These are phyloP conservation scores for Acanthosepion esculentum DNA, from an alignment of 2,888 invertebrate genomes.

Conservation along the genomic window DNA sequence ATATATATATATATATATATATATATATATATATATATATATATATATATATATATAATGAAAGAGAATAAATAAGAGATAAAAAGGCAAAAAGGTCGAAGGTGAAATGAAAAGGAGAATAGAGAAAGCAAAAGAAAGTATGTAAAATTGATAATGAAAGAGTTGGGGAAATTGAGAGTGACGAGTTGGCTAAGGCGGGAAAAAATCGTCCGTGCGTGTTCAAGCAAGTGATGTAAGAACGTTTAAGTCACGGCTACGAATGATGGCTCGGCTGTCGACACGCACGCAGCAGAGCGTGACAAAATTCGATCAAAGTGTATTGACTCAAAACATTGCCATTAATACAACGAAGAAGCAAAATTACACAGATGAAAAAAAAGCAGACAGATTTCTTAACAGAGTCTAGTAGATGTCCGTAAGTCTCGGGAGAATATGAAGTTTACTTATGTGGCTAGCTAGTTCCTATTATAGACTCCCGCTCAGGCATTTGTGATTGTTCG, in stretches of 20 bases:
- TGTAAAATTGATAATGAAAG: not conserved
- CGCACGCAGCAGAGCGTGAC: not conserved
- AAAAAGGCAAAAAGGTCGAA: not conserved
- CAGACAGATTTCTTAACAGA: not conserved
- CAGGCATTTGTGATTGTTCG: too few species aligned
- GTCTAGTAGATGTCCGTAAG: too few species aligned
- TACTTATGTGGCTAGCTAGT: too few species aligned
- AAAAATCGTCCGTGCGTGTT: not conserved
- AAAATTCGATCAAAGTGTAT: not conserved
- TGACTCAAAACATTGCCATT: constrained; percentile 13
- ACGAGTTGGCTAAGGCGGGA: not conserved
- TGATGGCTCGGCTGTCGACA: not conserved
- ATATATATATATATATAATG: too few species aligned
- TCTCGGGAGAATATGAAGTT: too few species aligned
- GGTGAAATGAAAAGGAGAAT: not conserved
- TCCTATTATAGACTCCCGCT: too few species aligned
- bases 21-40: too few species aligned
- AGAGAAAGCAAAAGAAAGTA: not conserved
- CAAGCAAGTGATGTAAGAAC: not conserved
- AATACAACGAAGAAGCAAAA: not conserved
- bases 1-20: too few species aligned
- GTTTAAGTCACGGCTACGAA: not conserved
- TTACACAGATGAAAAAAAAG: not conserved
- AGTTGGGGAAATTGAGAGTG: not conserved
- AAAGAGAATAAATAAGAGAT: too few species aligned